These are phyloP conservation scores for Palythoa grandis DNA, from an alignment of 92 coral and sea anemone species.

Conservation along the genomic window DNA sequence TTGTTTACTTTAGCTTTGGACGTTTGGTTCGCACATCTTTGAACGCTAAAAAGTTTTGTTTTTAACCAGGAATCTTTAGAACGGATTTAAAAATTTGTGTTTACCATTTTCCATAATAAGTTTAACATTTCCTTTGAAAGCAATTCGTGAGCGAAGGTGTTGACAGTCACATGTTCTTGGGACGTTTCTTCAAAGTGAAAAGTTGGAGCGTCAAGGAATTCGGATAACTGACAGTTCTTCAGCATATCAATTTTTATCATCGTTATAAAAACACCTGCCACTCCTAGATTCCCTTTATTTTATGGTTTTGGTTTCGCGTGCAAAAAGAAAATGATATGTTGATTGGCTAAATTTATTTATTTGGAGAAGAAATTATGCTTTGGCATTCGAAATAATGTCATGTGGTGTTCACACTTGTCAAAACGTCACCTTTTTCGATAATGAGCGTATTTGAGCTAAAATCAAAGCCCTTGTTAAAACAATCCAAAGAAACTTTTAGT, in stretches of 20 bases:
- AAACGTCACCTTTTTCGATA: neutral
- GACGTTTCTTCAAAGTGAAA: too few relatives aligned
- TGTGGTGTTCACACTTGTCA: neutral
- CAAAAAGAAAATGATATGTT: neutral
- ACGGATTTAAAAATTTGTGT: neutral
- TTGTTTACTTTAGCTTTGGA: constrained; percentile 4
- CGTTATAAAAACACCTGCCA: neutral
- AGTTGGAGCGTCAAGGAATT: neutral
- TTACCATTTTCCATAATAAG: too few relatives aligned
- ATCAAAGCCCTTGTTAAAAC: neutral
- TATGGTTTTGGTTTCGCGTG: neutral
- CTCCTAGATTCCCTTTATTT: neutral
- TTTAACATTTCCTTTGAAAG: too few relatives aligned
- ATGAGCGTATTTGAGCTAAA: neutral
- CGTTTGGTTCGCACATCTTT: neutral
- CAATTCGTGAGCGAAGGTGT: too few relatives aligned
- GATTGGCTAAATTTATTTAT: neutral
- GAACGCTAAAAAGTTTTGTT: neutral
- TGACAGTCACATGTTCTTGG: too few relatives aligned
- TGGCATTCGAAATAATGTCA: neutral
- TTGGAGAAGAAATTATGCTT: neutral
- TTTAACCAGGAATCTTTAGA: neutral
- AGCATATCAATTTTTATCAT: neutral
- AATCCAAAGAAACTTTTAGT: too few relatives aligned
- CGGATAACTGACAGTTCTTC: neutral